These are phyloP conservation scores for Calameuta filiformis DNA, from an alignment of 2,888 invertebrate species.

Conservation along the genomic window DNA sequence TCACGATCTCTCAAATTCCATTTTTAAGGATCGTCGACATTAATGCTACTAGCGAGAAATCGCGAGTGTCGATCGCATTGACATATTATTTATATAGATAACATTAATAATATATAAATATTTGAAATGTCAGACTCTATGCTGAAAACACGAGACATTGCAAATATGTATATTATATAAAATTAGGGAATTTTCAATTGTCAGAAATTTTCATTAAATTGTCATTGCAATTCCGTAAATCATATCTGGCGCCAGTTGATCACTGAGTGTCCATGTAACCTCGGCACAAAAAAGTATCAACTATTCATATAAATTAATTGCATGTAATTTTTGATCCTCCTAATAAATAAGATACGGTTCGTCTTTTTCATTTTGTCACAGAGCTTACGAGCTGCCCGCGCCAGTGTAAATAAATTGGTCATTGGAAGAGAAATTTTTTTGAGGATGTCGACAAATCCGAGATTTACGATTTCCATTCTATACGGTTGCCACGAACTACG, in stretches of 20 bases:
- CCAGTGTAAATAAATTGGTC: neutral
- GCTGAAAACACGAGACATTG: neutral
- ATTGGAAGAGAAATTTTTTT: neutral
- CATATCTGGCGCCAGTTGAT: neutral
- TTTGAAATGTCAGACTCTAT: neutral
- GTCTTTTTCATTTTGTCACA: constrained; percentile 19
- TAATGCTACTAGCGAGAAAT: neutral
- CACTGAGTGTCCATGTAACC: too few species aligned
- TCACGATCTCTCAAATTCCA: neutral
- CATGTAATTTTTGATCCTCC: too few species aligned
- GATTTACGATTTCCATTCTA: neutral
- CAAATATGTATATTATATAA: neutral
- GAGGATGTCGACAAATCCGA: neutral
- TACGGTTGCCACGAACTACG: neutral
- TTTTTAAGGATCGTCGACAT: neutral
- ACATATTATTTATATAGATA: neutral
- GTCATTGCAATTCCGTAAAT: neutral
- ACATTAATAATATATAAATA: neutral
- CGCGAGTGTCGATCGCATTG: neutral
- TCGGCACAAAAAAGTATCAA: too few species aligned
- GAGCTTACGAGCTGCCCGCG: neutral
- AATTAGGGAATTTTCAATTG: neutral
- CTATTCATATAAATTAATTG: neutral
- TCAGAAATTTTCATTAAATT: neutral
- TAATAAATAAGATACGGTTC: constrained; percentile 8